These are phyloP conservation scores for Pandion haliaetus DNA, from an alignment of 2,113 vertebrate genomes.

Conservation along the genomic window DNA sequence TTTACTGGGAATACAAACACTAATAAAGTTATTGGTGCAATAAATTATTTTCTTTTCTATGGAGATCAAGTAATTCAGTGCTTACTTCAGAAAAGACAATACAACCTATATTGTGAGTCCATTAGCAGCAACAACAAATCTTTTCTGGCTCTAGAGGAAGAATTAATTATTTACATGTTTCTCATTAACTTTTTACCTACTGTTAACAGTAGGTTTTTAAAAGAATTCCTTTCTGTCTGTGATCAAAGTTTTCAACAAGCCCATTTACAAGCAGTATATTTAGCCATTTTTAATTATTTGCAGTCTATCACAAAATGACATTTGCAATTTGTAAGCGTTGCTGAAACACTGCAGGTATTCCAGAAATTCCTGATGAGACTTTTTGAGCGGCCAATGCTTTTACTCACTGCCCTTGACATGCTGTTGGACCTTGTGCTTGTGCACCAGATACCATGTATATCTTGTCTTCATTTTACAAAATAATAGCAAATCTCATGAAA, in stretches of 20 bases:
- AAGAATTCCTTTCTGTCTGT: constrained; percentile 20
- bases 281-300: constrained; percentile 52
- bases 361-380: neutral
- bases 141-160: constrained; percentile 17
- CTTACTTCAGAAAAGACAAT: constrained; percentile 17
- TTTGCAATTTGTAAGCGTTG: constrained; percentile 4
- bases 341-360: constrained; percentile 8
- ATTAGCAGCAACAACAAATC: constrained; percentile 38
- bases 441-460: accelerated
- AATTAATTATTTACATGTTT: constrained; percentile 68
- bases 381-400: neutral
- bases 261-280: constrained; percentile 12
- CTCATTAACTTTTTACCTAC: constrained; percentile 66
- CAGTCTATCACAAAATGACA: constrained; percentile 35
- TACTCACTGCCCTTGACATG: neutral
- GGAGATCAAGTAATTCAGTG: neutral
- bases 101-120: neutral
- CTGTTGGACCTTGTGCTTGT: neutral
- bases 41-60: neutral
- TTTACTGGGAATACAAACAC: neutral
- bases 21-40: neutral
- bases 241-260: constrained; percentile 57
- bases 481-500: neutral
- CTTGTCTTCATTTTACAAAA: neutral
- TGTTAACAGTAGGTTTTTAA: constrained; percentile 42